Evolutionary conservation across 53 echinoderm and acorn worm genomes (phyloP).

Genomic region (Crossaster papposus): DNA sequence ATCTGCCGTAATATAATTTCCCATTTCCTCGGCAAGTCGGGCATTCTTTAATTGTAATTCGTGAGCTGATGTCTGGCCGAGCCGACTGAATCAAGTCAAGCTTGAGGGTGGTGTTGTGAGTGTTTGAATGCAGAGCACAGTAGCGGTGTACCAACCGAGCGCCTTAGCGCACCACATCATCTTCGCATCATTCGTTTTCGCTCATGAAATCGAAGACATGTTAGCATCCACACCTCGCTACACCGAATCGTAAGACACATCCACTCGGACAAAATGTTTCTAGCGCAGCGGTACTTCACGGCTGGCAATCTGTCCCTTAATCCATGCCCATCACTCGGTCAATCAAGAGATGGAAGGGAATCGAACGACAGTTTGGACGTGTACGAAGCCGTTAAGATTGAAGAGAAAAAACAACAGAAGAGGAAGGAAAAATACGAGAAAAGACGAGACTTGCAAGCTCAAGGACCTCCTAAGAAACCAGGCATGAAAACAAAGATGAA

Average conservation of each 20-base stretch:
- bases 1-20: conserved; percentile 60
- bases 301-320: conserved; percentile 30
- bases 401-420: conserved; percentile 35
- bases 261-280: conserved; percentile 38
- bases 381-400: conserved; percentile 31
- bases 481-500: conserved; percentile 7
- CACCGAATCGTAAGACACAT: neutral
- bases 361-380: conserved; percentile 54
- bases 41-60: conserved; percentile 61
- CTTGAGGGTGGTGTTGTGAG: conserved; percentile 16
- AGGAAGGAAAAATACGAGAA: conserved; percentile 1
- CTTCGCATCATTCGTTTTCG: neutral
- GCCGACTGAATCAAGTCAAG: conserved; percentile 38
- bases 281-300: conserved; percentile 51
- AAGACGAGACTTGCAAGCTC: conserved; percentile 17
- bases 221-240: neutral
- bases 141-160: conserved; percentile 12
- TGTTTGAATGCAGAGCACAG: conserved; percentile 13
- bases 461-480: neutral
- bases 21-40: conserved; percentile 61
- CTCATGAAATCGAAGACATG: neutral
- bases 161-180: neutral
- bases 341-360: conserved; percentile 35
- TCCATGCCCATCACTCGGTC: conserved; percentile 38
- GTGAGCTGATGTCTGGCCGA: conserved; percentile 46